Conservation (phyloP, 2,113 vertebrate species). For the Burhinus bistriatus region DNA sequence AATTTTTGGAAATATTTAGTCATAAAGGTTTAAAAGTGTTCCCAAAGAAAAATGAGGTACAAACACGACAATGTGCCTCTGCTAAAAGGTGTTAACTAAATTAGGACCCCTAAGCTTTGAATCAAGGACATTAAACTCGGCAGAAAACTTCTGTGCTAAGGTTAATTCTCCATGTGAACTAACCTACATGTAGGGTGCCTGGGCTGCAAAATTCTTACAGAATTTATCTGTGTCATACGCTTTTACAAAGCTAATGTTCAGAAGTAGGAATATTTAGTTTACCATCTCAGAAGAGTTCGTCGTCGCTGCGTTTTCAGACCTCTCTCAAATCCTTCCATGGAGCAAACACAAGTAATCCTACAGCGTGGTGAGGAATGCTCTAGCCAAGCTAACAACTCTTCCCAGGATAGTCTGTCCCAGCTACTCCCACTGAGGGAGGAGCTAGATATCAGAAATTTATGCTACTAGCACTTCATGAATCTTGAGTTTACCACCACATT, state of each 20-base stretch:
- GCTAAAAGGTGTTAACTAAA: not conserved
- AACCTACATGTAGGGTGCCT: not conserved
- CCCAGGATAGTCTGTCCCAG: not conserved
- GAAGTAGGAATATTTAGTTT: not conserved
- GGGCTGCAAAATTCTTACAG: not conserved
- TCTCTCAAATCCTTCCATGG: not conserved
- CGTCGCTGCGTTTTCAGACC: not conserved
- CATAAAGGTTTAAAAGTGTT: not conserved
- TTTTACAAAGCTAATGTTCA: not conserved
- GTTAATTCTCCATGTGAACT: not conserved
- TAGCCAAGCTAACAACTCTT: not conserved
- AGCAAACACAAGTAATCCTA: not conserved
- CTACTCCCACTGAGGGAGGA: not conserved
- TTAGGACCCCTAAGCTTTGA: not conserved
- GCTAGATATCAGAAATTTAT: not conserved
- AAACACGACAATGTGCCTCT: not conserved
- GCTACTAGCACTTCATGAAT: not conserved
- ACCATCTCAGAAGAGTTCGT: not conserved
- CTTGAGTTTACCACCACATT: not conserved
- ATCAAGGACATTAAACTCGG: not conserved
- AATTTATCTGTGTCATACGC: fast-evolving
- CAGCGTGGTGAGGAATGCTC: not conserved
- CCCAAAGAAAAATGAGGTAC: not conserved
- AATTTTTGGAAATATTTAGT: not conserved
- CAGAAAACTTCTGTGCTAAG: not conserved